Conservation (phyloP, 2,113 vertebrate species). For the Poecile atricapillus region DNA sequence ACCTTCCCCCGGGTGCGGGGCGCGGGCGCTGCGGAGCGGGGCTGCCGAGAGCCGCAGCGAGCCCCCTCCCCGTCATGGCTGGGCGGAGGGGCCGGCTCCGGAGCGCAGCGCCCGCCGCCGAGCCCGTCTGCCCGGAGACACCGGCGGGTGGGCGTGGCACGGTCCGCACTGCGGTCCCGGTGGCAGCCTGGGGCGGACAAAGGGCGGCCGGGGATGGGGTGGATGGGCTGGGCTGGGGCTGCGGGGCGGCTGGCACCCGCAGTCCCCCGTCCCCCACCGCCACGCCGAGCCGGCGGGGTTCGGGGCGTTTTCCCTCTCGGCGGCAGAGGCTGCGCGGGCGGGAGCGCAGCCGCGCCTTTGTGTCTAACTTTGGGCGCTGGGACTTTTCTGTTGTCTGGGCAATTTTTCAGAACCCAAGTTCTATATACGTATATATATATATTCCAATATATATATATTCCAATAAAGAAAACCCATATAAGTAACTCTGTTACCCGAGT, state of each 20-base stretch:
- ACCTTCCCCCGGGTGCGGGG: neutral
- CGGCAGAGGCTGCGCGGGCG: neutral
- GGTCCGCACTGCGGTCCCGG: constrained; percentile 95
- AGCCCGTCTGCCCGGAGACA: constrained; percentile 56
- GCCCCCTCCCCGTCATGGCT: neutral
- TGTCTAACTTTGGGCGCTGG: constrained; percentile 62
- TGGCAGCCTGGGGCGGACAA: constrained; percentile 82
- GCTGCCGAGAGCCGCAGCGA: neutral
- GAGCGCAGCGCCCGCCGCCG: neutral
- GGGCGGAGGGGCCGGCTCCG: neutral
- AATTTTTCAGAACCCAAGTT: neutral
- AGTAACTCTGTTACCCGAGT: neutral
- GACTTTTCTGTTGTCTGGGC: neutral
- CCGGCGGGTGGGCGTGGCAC: constrained; percentile 90
- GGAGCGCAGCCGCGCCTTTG: constrained; percentile 58
- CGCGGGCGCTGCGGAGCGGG: neutral
- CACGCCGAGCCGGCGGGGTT: fast-evolving
- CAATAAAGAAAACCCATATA: neutral
- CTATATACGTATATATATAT: neutral
- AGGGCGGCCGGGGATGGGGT: constrained; percentile 60
- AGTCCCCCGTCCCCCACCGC: neutral
- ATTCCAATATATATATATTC: neutral
- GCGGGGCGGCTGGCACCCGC: neutral
- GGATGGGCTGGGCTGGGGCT: neutral
- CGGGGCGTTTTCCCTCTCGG: constrained; percentile 15